Percentiles rank a stretch among this genome's conserved stretches.
These are phyloP conservation scores for Euglossa dilemma DNA, from an alignment of 1,140 invertebrate genomes.

Conservation along the genomic window DNA sequence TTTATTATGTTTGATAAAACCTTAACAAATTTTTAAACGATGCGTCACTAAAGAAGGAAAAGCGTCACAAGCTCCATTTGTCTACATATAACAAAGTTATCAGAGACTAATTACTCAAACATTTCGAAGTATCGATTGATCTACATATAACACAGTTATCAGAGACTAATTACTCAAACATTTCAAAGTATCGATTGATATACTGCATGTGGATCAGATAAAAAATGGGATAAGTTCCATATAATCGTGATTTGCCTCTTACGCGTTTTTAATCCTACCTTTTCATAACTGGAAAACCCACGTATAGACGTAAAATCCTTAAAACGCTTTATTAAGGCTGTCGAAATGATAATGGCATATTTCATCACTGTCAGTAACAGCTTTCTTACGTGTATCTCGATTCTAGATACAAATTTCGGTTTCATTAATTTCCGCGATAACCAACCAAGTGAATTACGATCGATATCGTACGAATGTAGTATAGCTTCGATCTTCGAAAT, in stretches of 20 bases:
- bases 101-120: not conserved
- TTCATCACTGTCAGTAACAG: no score
- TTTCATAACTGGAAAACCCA: slow-evolving; percentile 11
- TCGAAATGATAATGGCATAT: not conserved
- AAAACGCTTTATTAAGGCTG: not conserved
- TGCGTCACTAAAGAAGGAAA: not conserved
- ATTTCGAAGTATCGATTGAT: not conserved
- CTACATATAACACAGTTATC: not conserved
- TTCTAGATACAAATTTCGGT: no score
- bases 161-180: not conserved
- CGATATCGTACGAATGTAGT: no score
- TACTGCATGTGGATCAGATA: not conserved
- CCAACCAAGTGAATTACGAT: no score
- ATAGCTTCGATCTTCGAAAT: no score
- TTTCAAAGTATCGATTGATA: not conserved
- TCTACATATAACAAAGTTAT: not conserved
- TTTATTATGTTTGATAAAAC: no score
- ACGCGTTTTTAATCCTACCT: no score
- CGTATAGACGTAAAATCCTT: not conserved
- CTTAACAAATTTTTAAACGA: not conserved
- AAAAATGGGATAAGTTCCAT: not conserved
- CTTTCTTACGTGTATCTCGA: no score
- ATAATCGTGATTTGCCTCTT: not conserved
- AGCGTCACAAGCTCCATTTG: not conserved
- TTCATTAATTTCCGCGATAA: no score